These are phyloP conservation scores for Etheostoma nigrum DNA, from an alignment of 2,797 vertebrate species.

Conservation along the genomic window DNA sequence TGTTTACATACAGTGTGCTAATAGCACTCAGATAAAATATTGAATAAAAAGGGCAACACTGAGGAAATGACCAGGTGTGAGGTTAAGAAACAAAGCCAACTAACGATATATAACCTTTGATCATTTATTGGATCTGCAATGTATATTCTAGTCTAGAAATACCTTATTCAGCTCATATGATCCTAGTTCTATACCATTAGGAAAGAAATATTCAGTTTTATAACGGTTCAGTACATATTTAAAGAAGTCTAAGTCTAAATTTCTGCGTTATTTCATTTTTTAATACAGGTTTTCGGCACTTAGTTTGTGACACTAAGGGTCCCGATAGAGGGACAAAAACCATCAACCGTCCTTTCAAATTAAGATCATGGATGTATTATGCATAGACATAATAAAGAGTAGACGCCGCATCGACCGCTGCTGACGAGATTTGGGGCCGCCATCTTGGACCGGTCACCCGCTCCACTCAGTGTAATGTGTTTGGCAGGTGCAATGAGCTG, in stretches of 20 bases:
- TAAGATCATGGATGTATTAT: no score
- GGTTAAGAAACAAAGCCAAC: neutral
- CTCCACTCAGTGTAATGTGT: no score
- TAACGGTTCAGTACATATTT: no score
- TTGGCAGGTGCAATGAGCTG: no score
- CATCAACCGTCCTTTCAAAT: constrained; percentile 16
- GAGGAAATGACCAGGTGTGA: no score
- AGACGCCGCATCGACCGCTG: no score
- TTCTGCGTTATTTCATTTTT: neutral
- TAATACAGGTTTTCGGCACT: neutral
- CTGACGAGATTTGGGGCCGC: no score
- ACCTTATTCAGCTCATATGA: neutral
- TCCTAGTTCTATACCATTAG: neutral
- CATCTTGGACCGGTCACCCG: no score
- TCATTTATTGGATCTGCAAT: neutral
- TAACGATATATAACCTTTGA: neutral
- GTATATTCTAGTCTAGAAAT: neutral
- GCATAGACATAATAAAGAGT: no score
- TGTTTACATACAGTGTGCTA: constrained; percentile 16
- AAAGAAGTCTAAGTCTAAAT: no score
- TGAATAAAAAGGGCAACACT: neutral
- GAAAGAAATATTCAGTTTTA: neutral
- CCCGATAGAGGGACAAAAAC: constrained; percentile 15
- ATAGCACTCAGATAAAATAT: neutral
- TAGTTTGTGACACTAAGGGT: constrained; percentile 26